These are phyloP conservation scores for Crossaster papposus DNA, from an alignment of 53 echinoderm and acorn worm genomes.

Conservation along the genomic window DNA sequence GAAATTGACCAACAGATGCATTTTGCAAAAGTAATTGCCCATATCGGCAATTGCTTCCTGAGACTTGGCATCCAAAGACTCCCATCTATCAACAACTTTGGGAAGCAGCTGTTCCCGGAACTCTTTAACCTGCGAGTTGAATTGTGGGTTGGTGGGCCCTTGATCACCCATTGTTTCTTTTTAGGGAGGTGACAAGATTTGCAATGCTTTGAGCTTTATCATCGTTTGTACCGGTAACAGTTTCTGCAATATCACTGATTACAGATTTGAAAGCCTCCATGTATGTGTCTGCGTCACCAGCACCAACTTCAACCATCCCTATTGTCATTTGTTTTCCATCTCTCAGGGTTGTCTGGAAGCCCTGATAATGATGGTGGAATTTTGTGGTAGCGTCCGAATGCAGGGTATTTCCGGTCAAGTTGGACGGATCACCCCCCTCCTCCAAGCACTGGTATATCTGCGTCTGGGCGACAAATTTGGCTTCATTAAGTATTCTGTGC, in stretches of 20 bases:
- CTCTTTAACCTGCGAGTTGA: no score
- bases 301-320: constrained; percentile 53
- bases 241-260: constrained; percentile 36
- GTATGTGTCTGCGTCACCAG: not conserved
- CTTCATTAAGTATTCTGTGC: constrained; percentile 44
- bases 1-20: no score
- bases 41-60: no score
- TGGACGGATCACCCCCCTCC: constrained; percentile 45
- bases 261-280: constrained; percentile 40
- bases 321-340: constrained; percentile 62
- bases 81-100: no score
- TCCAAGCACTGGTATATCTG: constrained; percentile 49
- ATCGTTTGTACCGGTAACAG: not conserved
- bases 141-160: no score
- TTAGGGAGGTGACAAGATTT: no score
- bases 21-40: no score
- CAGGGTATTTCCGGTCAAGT: constrained; percentile 44
- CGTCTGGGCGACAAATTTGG: constrained; percentile 59
- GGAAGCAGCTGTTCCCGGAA: no score
- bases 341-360: constrained; percentile 56
- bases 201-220: no score
- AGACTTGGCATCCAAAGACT: no score
- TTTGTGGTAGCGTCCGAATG: constrained; percentile 65
- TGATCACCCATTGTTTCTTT: no score
- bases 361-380: constrained; percentile 67